Conservation (phyloP, 1,140 invertebrate species). For the Sycophila sp. region DNA sequence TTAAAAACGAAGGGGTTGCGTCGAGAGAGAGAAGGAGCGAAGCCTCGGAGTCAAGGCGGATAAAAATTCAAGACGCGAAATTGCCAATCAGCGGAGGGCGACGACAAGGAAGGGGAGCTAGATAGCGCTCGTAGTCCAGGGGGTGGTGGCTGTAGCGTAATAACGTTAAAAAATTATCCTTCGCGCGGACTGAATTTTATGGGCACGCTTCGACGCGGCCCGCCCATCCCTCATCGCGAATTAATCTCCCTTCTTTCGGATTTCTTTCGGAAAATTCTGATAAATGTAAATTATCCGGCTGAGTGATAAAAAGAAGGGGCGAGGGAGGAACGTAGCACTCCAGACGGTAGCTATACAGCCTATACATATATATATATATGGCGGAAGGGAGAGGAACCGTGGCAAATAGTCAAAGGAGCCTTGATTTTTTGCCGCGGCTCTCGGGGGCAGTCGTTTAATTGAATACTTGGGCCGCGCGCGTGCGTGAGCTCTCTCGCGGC, state of each 20-base stretch:
- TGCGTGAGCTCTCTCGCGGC: not conserved
- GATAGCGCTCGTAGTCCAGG: slow-evolving; percentile 17
- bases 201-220: slow-evolving; percentile 57
- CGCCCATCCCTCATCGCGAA: slow-evolving; percentile 20
- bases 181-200: slow-evolving; percentile 58
- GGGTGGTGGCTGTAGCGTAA: slow-evolving; percentile 50
- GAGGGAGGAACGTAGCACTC: too few species aligned
- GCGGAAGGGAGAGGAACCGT: not conserved
- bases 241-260: slow-evolving; percentile 32
- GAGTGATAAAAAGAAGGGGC: too few species aligned
- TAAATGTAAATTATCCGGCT: slow-evolving; percentile 21
- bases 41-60: slow-evolving; percentile 45
- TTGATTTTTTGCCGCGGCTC: not conserved
- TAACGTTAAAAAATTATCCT: slow-evolving; percentile 67
- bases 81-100: slow-evolving; percentile 60
- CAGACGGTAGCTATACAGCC: too few species aligned
- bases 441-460: slow-evolving; percentile 9
- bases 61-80: slow-evolving; percentile 69
- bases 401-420: not conserved
- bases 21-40: slow-evolving; percentile 17
- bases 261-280: slow-evolving; percentile 19
- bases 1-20: slow-evolving; percentile 67
- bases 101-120: slow-evolving; percentile 7
- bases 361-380: too few species aligned
- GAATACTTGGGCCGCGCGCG: slow-evolving; percentile 13